Conservation (phyloP, 2,888 invertebrate species). For the Acronicta aceris region DNA sequence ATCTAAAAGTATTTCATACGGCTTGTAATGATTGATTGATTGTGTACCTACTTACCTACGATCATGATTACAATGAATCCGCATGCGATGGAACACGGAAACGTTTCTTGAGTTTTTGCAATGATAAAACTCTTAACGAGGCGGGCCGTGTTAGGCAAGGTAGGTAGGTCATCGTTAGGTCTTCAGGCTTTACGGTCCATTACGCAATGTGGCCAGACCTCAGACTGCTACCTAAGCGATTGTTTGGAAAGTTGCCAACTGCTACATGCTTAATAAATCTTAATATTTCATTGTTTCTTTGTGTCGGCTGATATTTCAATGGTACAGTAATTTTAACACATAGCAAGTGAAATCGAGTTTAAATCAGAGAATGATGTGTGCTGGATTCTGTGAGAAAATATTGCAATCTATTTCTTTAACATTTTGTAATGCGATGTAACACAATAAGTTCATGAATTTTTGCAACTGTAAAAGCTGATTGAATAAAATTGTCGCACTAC, state of each 20-base stretch:
- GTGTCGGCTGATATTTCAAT: slow-evolving; percentile 66
- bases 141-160: slow-evolving; percentile 24
- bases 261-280: slow-evolving; percentile 71
- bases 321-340: slow-evolving; percentile 59
- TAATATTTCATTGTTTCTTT: slow-evolving; percentile 76
- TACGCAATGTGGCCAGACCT: slow-evolving; percentile 44
- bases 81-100: slow-evolving; percentile 11
- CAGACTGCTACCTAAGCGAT: slow-evolving; percentile 49
- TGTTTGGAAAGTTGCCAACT: slow-evolving; percentile 68
- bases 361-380: slow-evolving; percentile 60
- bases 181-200: slow-evolving; percentile 42
- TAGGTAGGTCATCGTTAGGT: slow-evolving; percentile 42
- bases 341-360: slow-evolving; percentile 63
- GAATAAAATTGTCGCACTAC: not conserved
- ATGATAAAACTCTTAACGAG: slow-evolving; percentile 19
- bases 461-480: slow-evolving; percentile 5
- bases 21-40: not conserved
- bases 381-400: slow-evolving; percentile 49
- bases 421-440: slow-evolving; percentile 26
- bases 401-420: slow-evolving; percentile 16
- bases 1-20: not conserved
- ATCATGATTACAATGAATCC: slow-evolving; percentile 6
- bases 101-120: slow-evolving; percentile 21
- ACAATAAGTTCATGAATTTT: not conserved
- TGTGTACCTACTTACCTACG: not conserved